phyloP scores from a whole-genome alignment of 2,888 invertebrate species.

The Drosophila greeni region DNA sequence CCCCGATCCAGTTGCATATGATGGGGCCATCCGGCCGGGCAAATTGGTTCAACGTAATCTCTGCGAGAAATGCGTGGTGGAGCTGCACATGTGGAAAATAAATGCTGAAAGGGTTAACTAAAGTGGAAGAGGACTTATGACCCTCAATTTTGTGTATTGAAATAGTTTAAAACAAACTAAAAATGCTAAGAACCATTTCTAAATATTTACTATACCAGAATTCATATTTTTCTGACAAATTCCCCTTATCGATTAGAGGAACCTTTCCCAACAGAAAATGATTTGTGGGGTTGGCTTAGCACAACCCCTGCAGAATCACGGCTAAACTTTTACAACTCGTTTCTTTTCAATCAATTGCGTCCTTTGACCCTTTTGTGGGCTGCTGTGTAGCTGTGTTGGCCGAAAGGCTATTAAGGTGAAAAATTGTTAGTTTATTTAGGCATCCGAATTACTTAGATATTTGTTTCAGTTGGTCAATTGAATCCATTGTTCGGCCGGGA shows the following conservation, averaged over 20 bases:
- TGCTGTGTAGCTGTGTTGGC: background rate
- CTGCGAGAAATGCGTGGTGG: constrained; percentile 9
- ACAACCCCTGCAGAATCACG: background rate
- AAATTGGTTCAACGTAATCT: constrained; percentile 38
- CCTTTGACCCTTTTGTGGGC: constrained; percentile 27
- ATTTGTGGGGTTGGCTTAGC: background rate
- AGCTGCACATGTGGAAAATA: constrained; percentile 13
- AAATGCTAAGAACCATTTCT: background rate
- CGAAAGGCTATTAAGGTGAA: constrained; percentile 37
- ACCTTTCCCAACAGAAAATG: constrained; percentile 10
- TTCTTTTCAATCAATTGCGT: constrained; percentile 38
- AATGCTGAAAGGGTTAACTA: background rate
- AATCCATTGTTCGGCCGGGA: constrained; percentile 23
- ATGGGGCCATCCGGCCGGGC: constrained; percentile 32
- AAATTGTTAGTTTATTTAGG: constrained; percentile 43
- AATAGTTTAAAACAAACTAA: background rate
- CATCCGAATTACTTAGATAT: constrained; percentile 40
- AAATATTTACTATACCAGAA: background rate
- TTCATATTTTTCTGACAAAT: constrained; percentile 1
- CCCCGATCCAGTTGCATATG: constrained; percentile 29
- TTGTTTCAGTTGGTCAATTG: constrained; percentile 42
- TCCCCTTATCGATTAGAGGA: background rate
- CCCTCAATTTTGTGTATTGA: background rate
- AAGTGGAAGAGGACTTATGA: background rate
- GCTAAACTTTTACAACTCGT: constrained; percentile 20